These are phyloP conservation scores for Sapajus apella DNA, from an alignment of 2,113 vertebrate genomes.

Conservation along the genomic window DNA sequence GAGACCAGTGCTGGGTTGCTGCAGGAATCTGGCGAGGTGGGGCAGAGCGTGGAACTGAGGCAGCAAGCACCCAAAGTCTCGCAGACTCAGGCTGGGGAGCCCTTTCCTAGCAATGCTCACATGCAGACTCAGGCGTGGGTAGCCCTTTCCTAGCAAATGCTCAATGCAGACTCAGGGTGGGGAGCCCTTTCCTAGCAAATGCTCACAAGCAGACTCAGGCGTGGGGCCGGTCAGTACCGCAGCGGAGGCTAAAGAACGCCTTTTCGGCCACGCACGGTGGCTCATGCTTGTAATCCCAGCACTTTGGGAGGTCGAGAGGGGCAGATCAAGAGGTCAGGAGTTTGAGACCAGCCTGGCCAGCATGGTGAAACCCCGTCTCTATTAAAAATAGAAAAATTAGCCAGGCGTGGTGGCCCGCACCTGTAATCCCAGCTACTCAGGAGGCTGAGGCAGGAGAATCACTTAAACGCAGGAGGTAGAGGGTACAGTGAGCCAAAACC, in stretches of 20 bases:
- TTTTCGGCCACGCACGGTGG: too few species aligned
- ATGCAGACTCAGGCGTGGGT: not conserved
- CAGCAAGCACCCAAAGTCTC: not conserved
- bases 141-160: not conserved
- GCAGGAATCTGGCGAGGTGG: not conserved
- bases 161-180: accelerated
- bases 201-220: accelerated
- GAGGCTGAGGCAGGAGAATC: too few species aligned
- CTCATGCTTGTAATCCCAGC: too few species aligned
- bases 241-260: accelerated
- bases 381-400: too few species aligned
- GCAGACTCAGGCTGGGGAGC: accelerated
- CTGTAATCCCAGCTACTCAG: too few species aligned
- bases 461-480: too few species aligned
- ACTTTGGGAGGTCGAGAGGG: too few species aligned
- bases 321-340: too few species aligned
- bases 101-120: not conserved
- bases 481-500: too few species aligned
- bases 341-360: too few species aligned
- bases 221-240: not conserved
- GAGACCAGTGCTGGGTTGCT: not conserved
- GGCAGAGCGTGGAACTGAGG: not conserved
- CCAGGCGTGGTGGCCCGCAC: too few species aligned
- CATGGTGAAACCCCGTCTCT: too few species aligned
- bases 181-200: not conserved